Evolutionary conservation across 2,888 invertebrate genomes (phyloP), one percentile per base, ranked within the genome.

Genomic region (Eristalinus aeneus): DNA sequence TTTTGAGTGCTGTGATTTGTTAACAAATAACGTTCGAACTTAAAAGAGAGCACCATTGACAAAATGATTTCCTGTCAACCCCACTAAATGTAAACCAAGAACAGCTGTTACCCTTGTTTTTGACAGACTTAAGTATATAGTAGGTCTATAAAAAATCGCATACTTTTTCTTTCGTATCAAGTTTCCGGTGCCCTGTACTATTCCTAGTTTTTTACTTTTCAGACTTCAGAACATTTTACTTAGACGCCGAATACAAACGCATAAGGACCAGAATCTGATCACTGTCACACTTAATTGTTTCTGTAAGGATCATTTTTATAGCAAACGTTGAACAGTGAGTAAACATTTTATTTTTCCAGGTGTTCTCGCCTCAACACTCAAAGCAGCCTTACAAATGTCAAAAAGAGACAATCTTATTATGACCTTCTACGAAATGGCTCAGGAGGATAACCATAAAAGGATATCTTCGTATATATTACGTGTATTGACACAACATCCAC

Each of bases 221-320:
- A 85, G 81, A 22, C 56, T 85, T n/a, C 71, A 81, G 53, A 85
- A 85, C 16, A 22, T 85, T 4, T 32, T 85, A 23, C 63, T 76
- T 1, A 22, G 85, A 60, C 32, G 81, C 22, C 61, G 39, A 9
- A 9, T 58, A 1, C 68, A 81, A 27, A 76, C 34, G 10, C 11
- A 68, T 10, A 81, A 76, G 12, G 36, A 73, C 12, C 76, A 85
- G 22, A 22, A n/a, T 10, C 1, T 85, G 9, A 10, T 85, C 8
- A 64, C 72, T 0, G 1, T 39, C 9, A 72, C 73, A 2, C 68
- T 81, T 0, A 39, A 53, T 23, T 85, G 85, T 20, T 80, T 34
- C 16, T 63, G 85, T 85, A 58, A 5, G 31, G 3, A 8, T 3
- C 12, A 54, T 54, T 31, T 12, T 27, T 0, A n/a, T 10, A 5